Base-by-base conservation (phyloP, 2,797 vertebrate genomes). In the Muscicapa striata region DNA sequence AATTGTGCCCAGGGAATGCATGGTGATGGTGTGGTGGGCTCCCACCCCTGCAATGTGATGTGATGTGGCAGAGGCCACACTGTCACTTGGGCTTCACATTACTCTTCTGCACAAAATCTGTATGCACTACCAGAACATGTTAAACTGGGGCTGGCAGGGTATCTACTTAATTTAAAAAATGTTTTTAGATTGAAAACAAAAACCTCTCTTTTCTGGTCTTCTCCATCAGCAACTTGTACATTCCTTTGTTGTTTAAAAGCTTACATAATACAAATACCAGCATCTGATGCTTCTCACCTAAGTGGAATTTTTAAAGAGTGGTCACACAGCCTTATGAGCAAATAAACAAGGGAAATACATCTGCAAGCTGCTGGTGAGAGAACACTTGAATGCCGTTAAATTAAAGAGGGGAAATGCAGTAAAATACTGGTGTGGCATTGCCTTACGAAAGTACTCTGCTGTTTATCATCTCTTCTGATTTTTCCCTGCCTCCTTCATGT, bases 111-210 rank as follows among this genome's bases (percentile, higher is more conserved):
- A 54, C 36, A 78, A 68, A 77, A 72, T 62, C 19, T 49, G 4
- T 68, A 4, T 2, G 0, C 0, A 0, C 43, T 19, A 15, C 36
- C 21, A 48, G 23, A 80, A 40, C 61, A 58, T 12, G 24, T 51
- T 73, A 68, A 88, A 64, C 21, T 24, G 22, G 29, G 20, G 24
- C 32, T 62, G 74, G 69, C 61, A 89, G 41, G 40, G 30, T 46
- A 84, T 80, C 66, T 45, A 51, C 67, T 68, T 51, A 76, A 75
- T 68, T 80, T 2, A 1, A 70, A 46, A 94, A 73, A 61, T 36
- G 29, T 29, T n/a, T 96, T 96, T 90, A 77, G 78, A 79, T 63
- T 90, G 90, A 94, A 97, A 97, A 87, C 64, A 41, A 92, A 82
- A 70, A 52, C 40, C 49, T 89, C 41, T 43, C 52, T 75, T 63